Base-by-base conservation (phyloP, 2,797 vertebrate genomes). In the Artibeus lituratus region DNA sequence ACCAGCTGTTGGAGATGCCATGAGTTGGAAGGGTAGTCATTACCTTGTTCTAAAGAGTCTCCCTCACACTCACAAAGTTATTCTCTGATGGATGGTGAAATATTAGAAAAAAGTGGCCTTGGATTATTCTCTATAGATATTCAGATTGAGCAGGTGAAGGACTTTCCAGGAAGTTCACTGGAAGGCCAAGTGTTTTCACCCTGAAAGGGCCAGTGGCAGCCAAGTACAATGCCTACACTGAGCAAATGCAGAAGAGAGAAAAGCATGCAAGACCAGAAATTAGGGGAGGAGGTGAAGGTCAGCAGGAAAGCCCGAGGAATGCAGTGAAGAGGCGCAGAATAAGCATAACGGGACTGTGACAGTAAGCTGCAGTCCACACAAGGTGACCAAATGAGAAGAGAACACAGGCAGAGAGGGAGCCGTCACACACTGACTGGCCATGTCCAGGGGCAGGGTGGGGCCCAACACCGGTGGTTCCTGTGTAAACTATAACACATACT, bases 391-490 rank as follows among this genome's bases (percentile, higher is more conserved):
- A 55, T 8, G 24, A 53, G 29, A 39, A 65, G 67, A 39, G 80
- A 18, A 55, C 8, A 32, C 10, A 37, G 62, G 32, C n/a, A 22
- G 18, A 77, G 29, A 37, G 1, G 53, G 26, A 16, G 42, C 37
- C 16, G 26, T 29, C 47, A 35, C 47, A 73, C 39, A 24, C 55
- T 5, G 37, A 55, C 65, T 0, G 10, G 1, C 37, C 32, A 51
- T 0, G 32, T 3, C 32, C n/a, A 44, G 47, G 90, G 53, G 32
- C 24, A 18, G 8, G 1, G 0, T 3, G 1, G 19, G 11, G 42
- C 26, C 53, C 35, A n/a, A 70, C 16, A 5, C 19, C 18, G 0
- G 14, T 57, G 32, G 39, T 49, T 49, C 16, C n/a, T 32, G 22
- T 19, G 12, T 39, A 39, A 62, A 15, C 29, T 19, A 7, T 44